Percentiles rank a stretch among this genome's conserved stretches.
Evolutionary conservation across 2,888 invertebrate species (phyloP).

Genomic region (Sinelater perroti): DNA sequence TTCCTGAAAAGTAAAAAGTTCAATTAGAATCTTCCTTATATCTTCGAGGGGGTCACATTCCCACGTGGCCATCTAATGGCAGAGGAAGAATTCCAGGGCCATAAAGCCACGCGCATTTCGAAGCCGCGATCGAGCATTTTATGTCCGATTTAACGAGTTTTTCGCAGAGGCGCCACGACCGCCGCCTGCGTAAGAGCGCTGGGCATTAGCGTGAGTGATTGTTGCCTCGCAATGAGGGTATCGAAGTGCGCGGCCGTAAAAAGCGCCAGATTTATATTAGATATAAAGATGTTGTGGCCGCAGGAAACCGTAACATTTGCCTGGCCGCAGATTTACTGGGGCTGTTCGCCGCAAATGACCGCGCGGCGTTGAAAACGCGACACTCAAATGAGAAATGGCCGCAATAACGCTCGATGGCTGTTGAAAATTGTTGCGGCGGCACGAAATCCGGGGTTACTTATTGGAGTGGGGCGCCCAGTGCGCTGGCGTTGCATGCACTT

Average conservation of each 20-base stretch:
- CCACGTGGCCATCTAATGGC: too few species aligned
- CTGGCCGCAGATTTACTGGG: constrained; percentile 21
- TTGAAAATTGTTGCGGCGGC: too few species aligned
- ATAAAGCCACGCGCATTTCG: too few species aligned
- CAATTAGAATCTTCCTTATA: too few species aligned
- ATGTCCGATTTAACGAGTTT: too few species aligned
- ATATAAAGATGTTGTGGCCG: constrained; percentile 22
- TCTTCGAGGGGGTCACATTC: too few species aligned
- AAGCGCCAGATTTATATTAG: constrained; percentile 21
- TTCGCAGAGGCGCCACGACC: constrained; percentile 6
- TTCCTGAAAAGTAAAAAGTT: too few species aligned
- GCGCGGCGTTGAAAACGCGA: constrained; percentile 12
- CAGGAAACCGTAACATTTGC: constrained; percentile 26
- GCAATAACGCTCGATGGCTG: constrained; percentile 11
- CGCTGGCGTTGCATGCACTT: too few species aligned
- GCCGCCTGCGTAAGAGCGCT: background rate
- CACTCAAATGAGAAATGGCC: constrained; percentile 16
- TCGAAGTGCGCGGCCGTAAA: constrained; percentile 5
- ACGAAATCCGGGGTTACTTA: too few species aligned
- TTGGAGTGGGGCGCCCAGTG: too few species aligned
- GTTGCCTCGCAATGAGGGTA: constrained; percentile 5
- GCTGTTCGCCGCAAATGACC: constrained; percentile 13
- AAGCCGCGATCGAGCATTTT: too few species aligned
- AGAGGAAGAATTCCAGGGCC: too few species aligned
- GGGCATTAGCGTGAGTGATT: constrained; percentile 8